Percentiles rank a stretch among this genome's conserved stretches.
Conservation (phyloP, 1,140 invertebrate species). For the Drosophila nikananu region DNA sequence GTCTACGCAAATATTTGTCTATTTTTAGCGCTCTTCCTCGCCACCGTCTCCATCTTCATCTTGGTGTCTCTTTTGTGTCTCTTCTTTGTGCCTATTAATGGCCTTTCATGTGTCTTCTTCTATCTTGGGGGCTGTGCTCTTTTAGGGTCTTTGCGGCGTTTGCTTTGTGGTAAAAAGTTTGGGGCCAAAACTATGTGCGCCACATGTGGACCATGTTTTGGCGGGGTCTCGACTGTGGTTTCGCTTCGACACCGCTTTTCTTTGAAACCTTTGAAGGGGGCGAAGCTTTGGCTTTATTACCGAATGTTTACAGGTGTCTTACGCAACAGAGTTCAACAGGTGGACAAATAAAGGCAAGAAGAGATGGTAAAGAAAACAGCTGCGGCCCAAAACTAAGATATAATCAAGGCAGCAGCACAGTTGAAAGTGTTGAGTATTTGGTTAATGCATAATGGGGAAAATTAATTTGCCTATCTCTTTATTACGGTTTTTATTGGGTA, state of each 20-base stretch:
- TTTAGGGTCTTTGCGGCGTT: constrained; percentile 15
- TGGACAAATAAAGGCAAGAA: constrained; percentile 23
- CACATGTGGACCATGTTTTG: constrained; percentile 32
- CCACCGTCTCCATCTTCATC: constrained; percentile 7
- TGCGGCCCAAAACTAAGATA: not conserved
- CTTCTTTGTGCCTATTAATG: constrained; percentile 59
- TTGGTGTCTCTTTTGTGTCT: constrained; percentile 1
- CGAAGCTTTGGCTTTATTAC: constrained; percentile 25
- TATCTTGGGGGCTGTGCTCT: constrained; percentile 25
- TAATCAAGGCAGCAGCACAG: constrained; percentile 2
- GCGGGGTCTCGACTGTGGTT: constrained; percentile 23
- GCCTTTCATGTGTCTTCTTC: constrained; percentile 37
- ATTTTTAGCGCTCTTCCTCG: constrained; percentile 26
- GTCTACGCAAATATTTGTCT: constrained; percentile 68
- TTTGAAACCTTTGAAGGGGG: constrained; percentile 20
- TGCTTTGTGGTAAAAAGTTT: constrained; percentile 21
- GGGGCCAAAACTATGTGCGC: constrained; percentile 21
- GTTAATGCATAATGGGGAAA: constrained; percentile 27
- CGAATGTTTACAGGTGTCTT: constrained; percentile 49
- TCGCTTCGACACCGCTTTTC: constrained; percentile 16
- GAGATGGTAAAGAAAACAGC: constrained; percentile 16
- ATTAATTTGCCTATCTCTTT: constrained; percentile 16
- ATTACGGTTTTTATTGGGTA: constrained; percentile 2
- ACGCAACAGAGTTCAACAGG: constrained; percentile 40
- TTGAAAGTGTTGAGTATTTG: constrained; percentile 33